Evolutionary conservation across 1,140 invertebrate species (phyloP), one percentile per base, ranked within the genome.

Genomic region (Saccostrea echinata): DNA sequence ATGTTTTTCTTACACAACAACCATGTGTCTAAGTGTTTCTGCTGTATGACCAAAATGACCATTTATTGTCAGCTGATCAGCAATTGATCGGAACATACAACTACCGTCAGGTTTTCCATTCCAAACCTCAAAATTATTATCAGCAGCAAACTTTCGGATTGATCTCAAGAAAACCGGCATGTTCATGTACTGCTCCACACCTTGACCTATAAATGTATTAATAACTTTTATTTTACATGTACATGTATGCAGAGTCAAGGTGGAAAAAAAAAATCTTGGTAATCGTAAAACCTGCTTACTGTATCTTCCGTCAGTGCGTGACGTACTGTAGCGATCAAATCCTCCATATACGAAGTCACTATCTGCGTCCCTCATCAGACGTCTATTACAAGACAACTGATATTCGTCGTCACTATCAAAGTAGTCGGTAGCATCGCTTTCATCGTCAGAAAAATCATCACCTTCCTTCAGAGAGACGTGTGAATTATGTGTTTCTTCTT

Each of bases 11-110:
- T 86, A 89, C 85, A 87, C 55, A 11, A 89, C 83, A n/a, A 82
- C 85, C 12, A 64, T 52, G 33, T 84, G 51, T 81, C 88, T 76
- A 4, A 89, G 71, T 16, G 64, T 68, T 8, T 76, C 35, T 64
- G 61, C 83, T 8, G 85, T 86, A 35, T 84, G 82, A 13, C n/a
- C 35, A 82, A 81, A 84, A 52, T 85, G 43, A 3, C 84, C 68
- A 1, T 53, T 83, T 33, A 89, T 82, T 24, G 55, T 35, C 0
- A 89, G 43, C 30, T 89, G 88, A 27, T 89, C 88, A n/a, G 85
- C 57, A 16, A 87, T 84, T 51, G 88, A 85, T 57, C 61, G 35
- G 27, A 89, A 89, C 83, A 89, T 76, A 35, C 88, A 89, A 53
- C 85, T 87, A 0, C 88, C 88, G 21, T 89, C 88, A 2, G 68